A percentile compares a stretch with the other conserved stretches of the same genome.
Evolutionary conservation across 2,888 invertebrate species (phyloP).

Genomic region (Clunio marinus): DNA sequence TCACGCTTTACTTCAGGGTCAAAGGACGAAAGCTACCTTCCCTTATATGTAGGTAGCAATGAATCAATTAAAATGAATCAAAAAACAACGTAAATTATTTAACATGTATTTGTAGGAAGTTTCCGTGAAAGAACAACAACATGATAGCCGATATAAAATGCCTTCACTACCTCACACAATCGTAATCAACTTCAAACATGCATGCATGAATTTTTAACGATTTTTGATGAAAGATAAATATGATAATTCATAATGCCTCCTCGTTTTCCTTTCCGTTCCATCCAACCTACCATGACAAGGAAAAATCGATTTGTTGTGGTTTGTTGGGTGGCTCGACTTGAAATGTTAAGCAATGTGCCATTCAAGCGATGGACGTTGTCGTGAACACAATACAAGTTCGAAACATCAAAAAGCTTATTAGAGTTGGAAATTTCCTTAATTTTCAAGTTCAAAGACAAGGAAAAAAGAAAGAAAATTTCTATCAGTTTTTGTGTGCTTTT

Average conservation of each 20-base stretch:
- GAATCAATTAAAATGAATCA: not conserved
- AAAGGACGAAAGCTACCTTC: not conserved
- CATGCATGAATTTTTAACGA: slow-evolving; percentile 35
- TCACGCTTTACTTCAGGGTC: not conserved
- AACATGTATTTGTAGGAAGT: too few relatives aligned
- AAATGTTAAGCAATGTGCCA: not conserved
- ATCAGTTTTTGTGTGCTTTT: not conserved
- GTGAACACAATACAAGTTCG: not conserved
- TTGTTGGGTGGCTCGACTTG: not conserved
- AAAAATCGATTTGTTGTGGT: slow-evolving; percentile 29
- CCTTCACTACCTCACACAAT: too few relatives aligned
- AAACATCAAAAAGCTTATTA: not conserved
- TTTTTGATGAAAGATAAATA: slow-evolving; percentile 37
- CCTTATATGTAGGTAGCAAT: not conserved
- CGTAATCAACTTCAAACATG: slow-evolving; percentile 9
- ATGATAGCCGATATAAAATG: not conserved
- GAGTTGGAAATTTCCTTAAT: not conserved
- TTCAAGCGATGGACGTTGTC: not conserved
- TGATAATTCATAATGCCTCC: slow-evolving; percentile 32
- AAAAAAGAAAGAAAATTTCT: not conserved
- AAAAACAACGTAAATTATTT: too few relatives aligned
- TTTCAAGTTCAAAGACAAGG: slow-evolving; percentile 2
- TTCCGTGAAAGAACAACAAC: not conserved
- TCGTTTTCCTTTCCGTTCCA: not conserved
- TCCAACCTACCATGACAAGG: slow-evolving; percentile 10